A percentile compares a stretch with the other conserved stretches of the same genome.
phyloP scores from a whole-genome alignment of 2,113 vertebrate genomes.

The Ictalurus furcatus region DNA sequence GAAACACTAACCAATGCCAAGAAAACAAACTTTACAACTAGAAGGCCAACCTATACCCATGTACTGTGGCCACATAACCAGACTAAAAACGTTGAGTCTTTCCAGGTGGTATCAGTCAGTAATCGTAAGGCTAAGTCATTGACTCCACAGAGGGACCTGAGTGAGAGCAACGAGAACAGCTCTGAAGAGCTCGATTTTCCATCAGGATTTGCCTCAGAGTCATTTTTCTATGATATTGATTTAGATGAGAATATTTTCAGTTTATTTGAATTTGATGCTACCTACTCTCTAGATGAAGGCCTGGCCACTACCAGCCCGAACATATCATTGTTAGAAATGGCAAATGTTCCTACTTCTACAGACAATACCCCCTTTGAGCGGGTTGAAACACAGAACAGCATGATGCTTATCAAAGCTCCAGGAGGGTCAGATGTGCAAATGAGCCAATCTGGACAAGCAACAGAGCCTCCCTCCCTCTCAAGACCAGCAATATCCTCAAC shows the following conservation, averaged over 20 bases:
- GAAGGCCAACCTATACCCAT: constrained; percentile 21
- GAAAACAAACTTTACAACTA: constrained; percentile 45
- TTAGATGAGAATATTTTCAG: constrained; percentile 51
- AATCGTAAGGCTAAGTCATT: constrained; percentile 69
- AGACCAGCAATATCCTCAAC: background rate
- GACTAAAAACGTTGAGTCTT: constrained; percentile 25
- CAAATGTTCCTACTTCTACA: constrained; percentile 17
- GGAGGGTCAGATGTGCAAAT: constrained; percentile 40
- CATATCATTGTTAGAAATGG: constrained; percentile 25
- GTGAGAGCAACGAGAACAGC: constrained; percentile 39
- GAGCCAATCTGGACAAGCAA: constrained; percentile 23
- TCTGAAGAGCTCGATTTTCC: constrained; percentile 50
- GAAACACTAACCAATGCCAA: constrained; percentile 27
- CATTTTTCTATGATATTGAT: constrained; percentile 57
- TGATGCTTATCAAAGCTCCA: constrained; percentile 24
- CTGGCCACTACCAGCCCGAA: background rate
- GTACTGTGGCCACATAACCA: constrained; percentile 43
- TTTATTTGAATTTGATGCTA: constrained; percentile 58
- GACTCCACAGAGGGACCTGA: constrained; percentile 48
- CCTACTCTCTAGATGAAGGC: constrained; percentile 52
- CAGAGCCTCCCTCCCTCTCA: constrained; percentile 11
- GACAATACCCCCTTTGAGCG: background rate
- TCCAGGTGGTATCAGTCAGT: constrained; percentile 47
- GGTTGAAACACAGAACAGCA: constrained; percentile 28
- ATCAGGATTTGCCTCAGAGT: constrained; percentile 50